Evolutionary conservation across 2,113 vertebrate genomes (phyloP), one percentile per base, ranked within the genome.

Genomic region (Montifringilla adamsi): DNA sequence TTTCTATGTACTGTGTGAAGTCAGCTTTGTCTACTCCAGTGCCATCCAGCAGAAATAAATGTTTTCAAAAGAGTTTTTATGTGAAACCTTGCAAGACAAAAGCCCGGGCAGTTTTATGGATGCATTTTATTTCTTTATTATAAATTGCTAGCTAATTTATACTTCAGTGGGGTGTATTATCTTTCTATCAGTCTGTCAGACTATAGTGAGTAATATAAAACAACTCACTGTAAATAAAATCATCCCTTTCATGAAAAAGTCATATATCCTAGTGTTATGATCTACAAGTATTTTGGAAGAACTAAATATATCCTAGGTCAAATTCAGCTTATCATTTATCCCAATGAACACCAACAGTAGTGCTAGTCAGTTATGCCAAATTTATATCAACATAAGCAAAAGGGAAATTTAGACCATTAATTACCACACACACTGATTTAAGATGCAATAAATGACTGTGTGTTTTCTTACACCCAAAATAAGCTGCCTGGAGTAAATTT

Each of bases 71-170:
- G 67, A 78, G 33, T 11, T 41, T 87, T 89, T 83, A 39, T 62
- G 46, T 77, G 84, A 91, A 89, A 85, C 21, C 15, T 85, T 79
- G 23, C 39, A 82, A 93, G 70, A 87, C 62, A 93, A 85, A 89
- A 87, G 50, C 15, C 6, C 28, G 11, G 7, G n/a, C 33, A 79
- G 39, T 73, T 94, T 95, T 77, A 93, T 66, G n/a, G 69, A 53
- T 85, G 37, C 35, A 35, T 95, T 89, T 94, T 59, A 87, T 20
- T 43, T 53, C 41, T 21, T 74, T 39, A 13, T 77, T 87, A 88
- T 67, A 95, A 91, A 94, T 67, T 37, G 10, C 55, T 84, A 53
- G 62, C 27, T 79, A 93, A 94, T 95, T 91, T 91, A 79, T 91
- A 69, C 16, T 50, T 87, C 77, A 82, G 0, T 82, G 33, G 20